Evolutionary conservation across 2,113 vertebrate species (phyloP), one percentile per base, ranked within the genome.

Genomic region (Edolisoma coerulescens): DNA sequence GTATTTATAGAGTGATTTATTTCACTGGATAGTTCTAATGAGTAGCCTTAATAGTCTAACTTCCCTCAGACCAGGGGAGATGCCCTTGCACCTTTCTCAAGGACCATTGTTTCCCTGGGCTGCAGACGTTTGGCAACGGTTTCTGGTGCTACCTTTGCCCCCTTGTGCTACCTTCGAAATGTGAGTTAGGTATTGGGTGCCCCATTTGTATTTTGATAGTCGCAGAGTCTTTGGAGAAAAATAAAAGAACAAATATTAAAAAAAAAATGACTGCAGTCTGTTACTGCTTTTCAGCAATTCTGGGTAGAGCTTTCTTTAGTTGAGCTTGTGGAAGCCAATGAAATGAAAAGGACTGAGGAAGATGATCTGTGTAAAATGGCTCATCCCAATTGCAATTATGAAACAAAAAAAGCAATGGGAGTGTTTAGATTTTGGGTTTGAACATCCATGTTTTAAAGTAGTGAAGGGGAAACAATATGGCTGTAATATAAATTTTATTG

Each of bases 401-500:
- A 74, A 81, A 74, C 8, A 50, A 32, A 45, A 69, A 42, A 75
- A 22, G 9, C 32, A 81, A 23, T 35, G 28, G 1, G 8, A 64
- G 6, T 16, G 22, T 77, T 91, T 88, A 83, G 56, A 61, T 90
- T 95, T 88, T 67, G 81, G 11, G 22, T 83, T 94, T 90, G 63
- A 94, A 39, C 37, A 8, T 61, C 3, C 0, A 61, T 10, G 1
- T 80, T 95, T 93, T 88, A 28, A 95, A 93, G 68, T 75, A 80
- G 91, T 81, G 83, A 84, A 50, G 23, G 20, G 19, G 35, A 49
- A 94, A 59, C 63, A 80, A 10, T 91, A 84, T 81, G 76, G 71
- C 60, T 92, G 54, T 80, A 93, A 70, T 83, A 91, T 50, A 94
- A 88, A 78, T 88, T 92, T 96, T 93, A 95, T 81, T 91, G 82